Base-by-base conservation (phyloP, 2,797 vertebrate genomes). In the Sebastes elongatus region DNA sequence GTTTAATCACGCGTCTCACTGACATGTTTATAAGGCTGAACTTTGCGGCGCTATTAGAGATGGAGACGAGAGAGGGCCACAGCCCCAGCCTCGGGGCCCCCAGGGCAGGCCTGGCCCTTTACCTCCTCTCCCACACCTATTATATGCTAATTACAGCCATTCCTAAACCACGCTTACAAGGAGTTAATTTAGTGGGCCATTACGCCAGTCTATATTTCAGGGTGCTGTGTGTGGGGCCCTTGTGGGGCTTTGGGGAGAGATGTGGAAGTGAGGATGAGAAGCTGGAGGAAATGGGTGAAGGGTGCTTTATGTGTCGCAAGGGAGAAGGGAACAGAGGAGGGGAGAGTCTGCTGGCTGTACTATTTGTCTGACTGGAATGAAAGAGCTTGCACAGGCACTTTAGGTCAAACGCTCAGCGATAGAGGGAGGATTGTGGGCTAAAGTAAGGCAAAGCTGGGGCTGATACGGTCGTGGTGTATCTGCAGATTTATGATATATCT, bases 1-100 rank as follows among this genome's bases (percentile, higher is more conserved):
- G 96, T 96, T 98, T 97, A 97, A 98, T 98, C 97, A 97, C 93
- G 72, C 89, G 88, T 88, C 95, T 91, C 86, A 71, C 94, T 99
- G 98, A 98, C 98, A 99, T 97, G 97, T 98, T 98, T 98, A 98
- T 98, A 99, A 97, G 97, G 96, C 96, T 99, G 97, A 99, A 99
- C 98, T 99, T 99, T 99, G 96, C 95, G 92, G 95, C 82, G 91
- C 96, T 96, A 96, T 97, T 97, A 97, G 95, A 94, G 87, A 96
- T 84, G 91, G 95, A 96, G 96, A 96, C 95, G 96, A 96, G 96
- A 95, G 95, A 97, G 96, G 97, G 96, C 96, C 95, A 90, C 94
- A 86, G 94, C 77, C 8, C 81, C 86, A 90, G 95, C 95, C 94
- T 94, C 81, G 80, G 80, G 86, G 93, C 96, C 97, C 96, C 93